A percentile compares a stretch with the other conserved stretches of the same genome.
Evolutionary conservation across 2,797 vertebrate genomes (phyloP).

Genomic region (Nothura maculosa): DNA sequence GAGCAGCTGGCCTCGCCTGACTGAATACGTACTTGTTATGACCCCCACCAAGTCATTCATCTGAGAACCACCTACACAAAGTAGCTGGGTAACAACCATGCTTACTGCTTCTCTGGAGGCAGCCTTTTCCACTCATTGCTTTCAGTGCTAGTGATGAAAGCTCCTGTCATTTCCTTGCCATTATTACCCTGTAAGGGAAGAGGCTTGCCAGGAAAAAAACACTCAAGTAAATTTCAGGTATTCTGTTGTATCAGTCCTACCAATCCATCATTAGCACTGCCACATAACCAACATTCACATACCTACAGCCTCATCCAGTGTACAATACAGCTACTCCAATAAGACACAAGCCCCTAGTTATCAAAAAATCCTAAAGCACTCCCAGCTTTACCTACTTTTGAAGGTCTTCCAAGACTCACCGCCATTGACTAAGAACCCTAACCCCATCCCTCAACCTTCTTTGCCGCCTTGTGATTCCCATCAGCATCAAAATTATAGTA

Average conservation of each 20-base stretch:
- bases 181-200: not conserved
- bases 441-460: not conserved
- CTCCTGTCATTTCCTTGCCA: not conserved
- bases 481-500: accelerated
- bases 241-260: not conserved
- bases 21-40: not conserved
- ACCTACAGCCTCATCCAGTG: not conserved
- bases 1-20: accelerated
- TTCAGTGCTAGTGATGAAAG: accelerated
- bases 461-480: not conserved
- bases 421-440: not conserved
- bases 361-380: not conserved
- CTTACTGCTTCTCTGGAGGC: not conserved
- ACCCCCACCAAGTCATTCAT: not conserved
- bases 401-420: not conserved
- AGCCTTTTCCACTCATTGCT: not conserved
- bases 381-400: not conserved
- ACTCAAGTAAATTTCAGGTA: too few relatives aligned
- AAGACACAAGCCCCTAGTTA: not conserved
- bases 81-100: too few relatives aligned
- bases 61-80: too few relatives aligned
- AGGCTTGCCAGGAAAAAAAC: too few relatives aligned
- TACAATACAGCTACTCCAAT: not conserved
- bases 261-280: accelerated
- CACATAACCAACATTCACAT: not conserved